Evolutionary conservation across 2,797 vertebrate genomes (phyloP).

Genomic region (Hemibagrus guttatus): DNA sequence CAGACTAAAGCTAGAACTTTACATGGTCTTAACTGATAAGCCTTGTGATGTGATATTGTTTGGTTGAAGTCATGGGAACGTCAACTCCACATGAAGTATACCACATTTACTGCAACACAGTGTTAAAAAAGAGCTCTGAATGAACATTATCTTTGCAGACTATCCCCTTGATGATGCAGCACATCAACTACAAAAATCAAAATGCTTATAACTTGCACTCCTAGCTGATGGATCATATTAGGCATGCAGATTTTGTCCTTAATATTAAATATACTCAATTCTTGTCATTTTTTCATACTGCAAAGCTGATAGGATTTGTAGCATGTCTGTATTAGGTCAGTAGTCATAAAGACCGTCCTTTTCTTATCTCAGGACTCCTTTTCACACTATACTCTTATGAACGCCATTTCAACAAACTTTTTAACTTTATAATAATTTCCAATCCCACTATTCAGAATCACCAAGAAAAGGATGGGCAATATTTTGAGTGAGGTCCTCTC

Average conservation of each 20-base stretch:
- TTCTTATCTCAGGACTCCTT: neutral
- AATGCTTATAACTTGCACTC: neutral
- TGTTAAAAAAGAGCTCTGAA: neutral
- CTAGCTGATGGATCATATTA: neutral
- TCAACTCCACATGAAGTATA: neutral
- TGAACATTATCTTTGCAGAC: neutral
- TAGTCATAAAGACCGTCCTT: neutral
- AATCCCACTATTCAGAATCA: neutral
- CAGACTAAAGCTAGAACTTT: slow-evolving; percentile 22
- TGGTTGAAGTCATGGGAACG: neutral
- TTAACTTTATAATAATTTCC: neutral
- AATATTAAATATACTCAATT: neutral
- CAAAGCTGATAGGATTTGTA: neutral
- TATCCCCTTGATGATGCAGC: neutral
- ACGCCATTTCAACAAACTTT: neutral
- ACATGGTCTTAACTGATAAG: slow-evolving; percentile 22
- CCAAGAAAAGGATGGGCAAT: neutral
- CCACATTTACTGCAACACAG: neutral
- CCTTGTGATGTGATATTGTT: slow-evolving; percentile 24
- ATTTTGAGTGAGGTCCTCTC: neutral
- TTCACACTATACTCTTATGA: neutral
- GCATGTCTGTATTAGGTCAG: neutral
- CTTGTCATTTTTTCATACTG: neutral
- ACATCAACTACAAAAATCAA: neutral
- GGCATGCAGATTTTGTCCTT: neutral